Evolutionary conservation across 2,113 vertebrate genomes (phyloP).

Genomic region (Butastur rufipennis): DNA sequence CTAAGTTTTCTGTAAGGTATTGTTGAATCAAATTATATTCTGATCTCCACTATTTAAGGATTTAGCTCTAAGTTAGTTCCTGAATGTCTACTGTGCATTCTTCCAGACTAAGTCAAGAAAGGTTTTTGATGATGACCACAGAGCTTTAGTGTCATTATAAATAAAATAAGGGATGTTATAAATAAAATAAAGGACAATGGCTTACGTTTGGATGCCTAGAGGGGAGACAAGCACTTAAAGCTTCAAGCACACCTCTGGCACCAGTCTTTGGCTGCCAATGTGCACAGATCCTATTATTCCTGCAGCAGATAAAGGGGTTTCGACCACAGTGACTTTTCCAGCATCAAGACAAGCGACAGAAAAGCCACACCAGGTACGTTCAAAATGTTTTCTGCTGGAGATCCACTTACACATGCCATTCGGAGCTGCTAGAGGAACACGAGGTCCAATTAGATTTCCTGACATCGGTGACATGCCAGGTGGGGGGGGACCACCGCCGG

Average conservation of each 20-base stretch:
- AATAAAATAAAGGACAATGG: slow-evolving; percentile 12
- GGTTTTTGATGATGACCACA: not conserved
- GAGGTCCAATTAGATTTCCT: slow-evolving; percentile 81
- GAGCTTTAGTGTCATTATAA: not conserved
- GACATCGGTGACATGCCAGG: slow-evolving; percentile 69
- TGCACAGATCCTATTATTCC: not conserved
- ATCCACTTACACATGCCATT: slow-evolving; percentile 92
- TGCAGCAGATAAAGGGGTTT: accelerated
- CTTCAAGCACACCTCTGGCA: not conserved
- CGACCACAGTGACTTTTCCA: accelerated
- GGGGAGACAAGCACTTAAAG: not conserved
- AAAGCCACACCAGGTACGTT: accelerated
- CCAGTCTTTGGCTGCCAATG: not conserved
- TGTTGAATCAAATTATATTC: not conserved
- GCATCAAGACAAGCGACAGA: accelerated
- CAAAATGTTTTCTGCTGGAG: accelerated
- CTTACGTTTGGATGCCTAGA: not conserved
- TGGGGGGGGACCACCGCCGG: not conserved
- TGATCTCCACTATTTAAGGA: not conserved
- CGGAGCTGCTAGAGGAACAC: slow-evolving; percentile 85
- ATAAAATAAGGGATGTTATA: not conserved
- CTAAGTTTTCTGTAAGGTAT: not conserved
- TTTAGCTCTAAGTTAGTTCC: not conserved
- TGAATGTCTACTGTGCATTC: not conserved
- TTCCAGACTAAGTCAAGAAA: not conserved